Base-by-base conservation (phyloP, 2,797 vertebrate species). In the Nothura maculosa region DNA sequence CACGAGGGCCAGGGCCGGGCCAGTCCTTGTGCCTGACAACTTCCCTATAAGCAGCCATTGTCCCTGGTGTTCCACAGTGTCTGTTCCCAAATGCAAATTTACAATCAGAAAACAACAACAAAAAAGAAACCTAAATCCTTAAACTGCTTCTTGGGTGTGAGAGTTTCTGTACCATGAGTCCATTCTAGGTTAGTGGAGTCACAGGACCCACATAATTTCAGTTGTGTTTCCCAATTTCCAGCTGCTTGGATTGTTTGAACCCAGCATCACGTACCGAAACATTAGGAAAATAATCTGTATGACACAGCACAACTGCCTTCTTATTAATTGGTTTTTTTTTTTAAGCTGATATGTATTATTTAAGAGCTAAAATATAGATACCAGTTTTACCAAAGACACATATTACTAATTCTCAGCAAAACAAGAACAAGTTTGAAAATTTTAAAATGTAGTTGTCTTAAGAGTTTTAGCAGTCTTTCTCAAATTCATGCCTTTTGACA, bases 381-480 rank as follows among this genome's bases (percentile, higher is more conserved):
- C 52, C 81, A 43, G 97, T 98, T 98, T 98, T 98, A 99, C 99
- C 99, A 99, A 99, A 99, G 99, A 98, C 95, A 98, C 96, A 96
- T 97, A 89, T 97, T 97, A 97, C 95, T 98, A 97, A 98, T 98
- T 98, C 92, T 97, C 97, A 97, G 85, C 96, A 97, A 97, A 98
- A 97, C 97, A 96, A 97, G 83, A 77, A 66, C 78, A 93, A 91
- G 66, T 69, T 97, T 28, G 48, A 58, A 55, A 13, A 45, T 90
- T 50, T 67, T 84, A 75, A 94, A 96, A 69, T 3, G 15, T 97
- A 96, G 92, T 96, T 96, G 87, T 97, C 96, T 96, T 97, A 96
- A 96, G 48, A 90, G 87, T 97, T 95, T 96, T 96, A 97, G 94
- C 88, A 83, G 85, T 97, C 97, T 96, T 87, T 97, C 94, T 96